A percentile compares a stretch with the other conserved stretches of the same genome.
These are phyloP conservation scores for Aspidiotus destructor DNA, from an alignment of 2,888 invertebrate genomes.

Conservation along the genomic window DNA sequence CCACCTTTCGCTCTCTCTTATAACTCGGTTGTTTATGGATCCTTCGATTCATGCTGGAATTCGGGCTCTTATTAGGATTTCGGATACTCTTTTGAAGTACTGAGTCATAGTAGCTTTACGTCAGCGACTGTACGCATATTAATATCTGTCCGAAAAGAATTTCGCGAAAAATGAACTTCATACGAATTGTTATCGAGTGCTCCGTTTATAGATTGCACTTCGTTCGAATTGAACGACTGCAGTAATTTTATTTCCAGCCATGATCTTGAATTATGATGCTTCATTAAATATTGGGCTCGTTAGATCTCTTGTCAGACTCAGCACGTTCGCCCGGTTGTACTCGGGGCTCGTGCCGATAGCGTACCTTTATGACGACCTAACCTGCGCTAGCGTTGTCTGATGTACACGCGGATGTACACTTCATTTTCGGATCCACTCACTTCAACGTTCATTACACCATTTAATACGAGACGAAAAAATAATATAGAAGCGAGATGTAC, in stretches of 20 bases:
- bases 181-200: background rate
- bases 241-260: background rate
- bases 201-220: background rate
- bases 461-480: no score
- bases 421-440: no score
- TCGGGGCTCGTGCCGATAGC: no score
- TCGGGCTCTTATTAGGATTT: background rate
- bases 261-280: background rate
- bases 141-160: background rate
- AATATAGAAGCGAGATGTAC: no score
- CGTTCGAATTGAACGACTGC: background rate
- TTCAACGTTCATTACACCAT: no score
- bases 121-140: background rate
- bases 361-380: no score
- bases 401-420: no score
- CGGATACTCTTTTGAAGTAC: background rate
- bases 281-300: background rate
- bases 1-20: background rate
- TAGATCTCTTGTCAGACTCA: no score
- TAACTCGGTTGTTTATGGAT: conserved; percentile 26
- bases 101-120: background rate
- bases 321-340: no score
- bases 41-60: conserved; percentile 16
- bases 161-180: conserved; percentile 1
- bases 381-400: no score